phyloP scores from a whole-genome alignment of 2,888 invertebrate species.

The Agriotes lineatus region DNA sequence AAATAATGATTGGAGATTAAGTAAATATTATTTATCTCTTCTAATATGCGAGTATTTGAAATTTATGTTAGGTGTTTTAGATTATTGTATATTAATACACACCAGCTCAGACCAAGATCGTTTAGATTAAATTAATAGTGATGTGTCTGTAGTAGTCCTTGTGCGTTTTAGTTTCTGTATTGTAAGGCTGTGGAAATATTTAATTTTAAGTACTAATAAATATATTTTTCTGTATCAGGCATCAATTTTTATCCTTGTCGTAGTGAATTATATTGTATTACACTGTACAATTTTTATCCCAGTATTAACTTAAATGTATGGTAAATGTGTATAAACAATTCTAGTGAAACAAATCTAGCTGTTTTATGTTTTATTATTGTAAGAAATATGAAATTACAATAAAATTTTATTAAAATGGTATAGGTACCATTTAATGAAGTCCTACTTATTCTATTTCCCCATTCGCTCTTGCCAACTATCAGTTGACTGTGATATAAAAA shows the following conservation, averaged over 20 bases:
- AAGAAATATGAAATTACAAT: neutral
- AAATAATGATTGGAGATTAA: too few species aligned
- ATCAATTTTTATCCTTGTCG: conserved; percentile 1
- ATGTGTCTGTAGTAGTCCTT: neutral
- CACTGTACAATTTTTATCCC: conserved; percentile 7
- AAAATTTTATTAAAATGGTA: neutral
- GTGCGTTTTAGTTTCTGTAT: conserved; percentile 16
- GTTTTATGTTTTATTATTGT: conserved; percentile 10
- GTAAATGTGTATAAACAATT: conserved; percentile 4
- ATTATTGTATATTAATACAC: too few species aligned
- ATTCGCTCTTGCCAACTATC: too few species aligned
- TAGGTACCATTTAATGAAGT: too few species aligned
- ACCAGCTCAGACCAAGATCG: neutral
- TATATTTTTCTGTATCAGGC: conserved; percentile 16
- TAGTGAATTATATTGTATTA: neutral
- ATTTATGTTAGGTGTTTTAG: too few species aligned
- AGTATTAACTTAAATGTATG: conserved; percentile 17
- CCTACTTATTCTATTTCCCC: too few species aligned
- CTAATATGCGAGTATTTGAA: too few species aligned
- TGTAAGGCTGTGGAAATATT: conserved; percentile 23
- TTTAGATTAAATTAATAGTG: neutral
- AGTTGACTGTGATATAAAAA: too few species aligned
- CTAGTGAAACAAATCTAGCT: conserved; percentile 4
- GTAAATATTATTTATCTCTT: too few species aligned
- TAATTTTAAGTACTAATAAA: conserved; percentile 12